phyloP scores from a whole-genome alignment of 2,888 invertebrate species.

The Agonopterix heracliana region DNA sequence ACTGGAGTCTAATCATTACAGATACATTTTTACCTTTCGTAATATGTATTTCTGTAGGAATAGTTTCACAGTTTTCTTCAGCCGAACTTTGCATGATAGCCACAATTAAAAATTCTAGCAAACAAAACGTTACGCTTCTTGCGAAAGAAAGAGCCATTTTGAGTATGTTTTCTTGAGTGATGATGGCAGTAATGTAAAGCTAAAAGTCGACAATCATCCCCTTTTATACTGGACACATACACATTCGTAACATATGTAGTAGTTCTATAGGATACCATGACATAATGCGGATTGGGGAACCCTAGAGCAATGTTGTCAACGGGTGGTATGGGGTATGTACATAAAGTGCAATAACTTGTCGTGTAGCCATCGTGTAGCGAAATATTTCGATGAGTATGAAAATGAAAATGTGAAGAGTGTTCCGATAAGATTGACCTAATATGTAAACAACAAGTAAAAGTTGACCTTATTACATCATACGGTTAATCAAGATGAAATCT shows the following conservation, averaged over 20 bases:
- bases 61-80: conserved; percentile 89
- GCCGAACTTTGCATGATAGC: conserved; percentile 25
- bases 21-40: conserved; percentile 81
- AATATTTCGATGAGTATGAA: not conserved
- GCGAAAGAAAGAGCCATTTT: conserved; percentile 2
- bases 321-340: not conserved
- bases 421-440: no score
- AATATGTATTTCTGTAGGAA: conserved; percentile 90
- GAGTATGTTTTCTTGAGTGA: not conserved
- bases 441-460: no score
- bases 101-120: not conserved
- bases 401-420: no score
- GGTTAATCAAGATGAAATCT: no score
- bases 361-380: not conserved
- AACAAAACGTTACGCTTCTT: not conserved
- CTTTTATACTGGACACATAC: conserved; percentile 3
- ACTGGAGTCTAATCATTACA: no score
- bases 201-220: not conserved
- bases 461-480: no score
- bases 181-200: not conserved
- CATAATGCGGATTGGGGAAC: not conserved
- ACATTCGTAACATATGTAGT: no score
- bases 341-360: conserved; percentile 9
- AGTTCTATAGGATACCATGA: no score
- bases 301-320: not conserved